Evolutionary conservation across 64 coral and sea anemone species (phyloP).

Genomic region (Catalaphyllia jardinei): DNA sequence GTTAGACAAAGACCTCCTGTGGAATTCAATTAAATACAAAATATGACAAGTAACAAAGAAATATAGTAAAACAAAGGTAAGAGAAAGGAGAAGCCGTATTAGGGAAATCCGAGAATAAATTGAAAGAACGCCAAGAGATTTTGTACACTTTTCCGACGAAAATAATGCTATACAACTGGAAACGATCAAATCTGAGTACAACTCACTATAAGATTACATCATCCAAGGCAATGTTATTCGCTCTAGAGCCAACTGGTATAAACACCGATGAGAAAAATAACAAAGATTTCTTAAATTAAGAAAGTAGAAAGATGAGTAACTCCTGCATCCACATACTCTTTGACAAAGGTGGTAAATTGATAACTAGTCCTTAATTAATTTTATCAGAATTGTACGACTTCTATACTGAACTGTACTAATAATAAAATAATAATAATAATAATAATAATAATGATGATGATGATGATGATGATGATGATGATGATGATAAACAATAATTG

Average conservation of each 20-base stretch:
- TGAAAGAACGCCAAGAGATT: conserved; percentile 21
- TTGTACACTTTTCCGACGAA: background rate
- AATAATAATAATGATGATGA: no score
- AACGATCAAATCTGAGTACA: conserved; percentile 41
- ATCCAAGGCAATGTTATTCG: conserved; percentile 16
- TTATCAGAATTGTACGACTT: background rate
- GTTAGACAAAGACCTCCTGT: background rate
- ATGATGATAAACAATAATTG: no score
- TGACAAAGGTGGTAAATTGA: conserved; percentile 24
- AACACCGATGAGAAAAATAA: conserved; percentile 28
- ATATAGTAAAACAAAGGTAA: conserved; percentile 36
- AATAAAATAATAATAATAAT: no score
- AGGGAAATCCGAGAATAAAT: conserved; percentile 4
- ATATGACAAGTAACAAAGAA: conserved; percentile 41
- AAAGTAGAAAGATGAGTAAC: conserved; percentile 6
- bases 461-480: no score
- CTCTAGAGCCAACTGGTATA: conserved; percentile 33
- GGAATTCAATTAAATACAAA: conserved; percentile 50
- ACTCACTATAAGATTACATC: conserved; percentile 34
- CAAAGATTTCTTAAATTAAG: conserved; percentile 22
- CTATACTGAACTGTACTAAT: no score
- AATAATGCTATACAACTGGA: conserved; percentile 14
- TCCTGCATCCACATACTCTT: background rate
- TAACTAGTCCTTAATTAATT: background rate
- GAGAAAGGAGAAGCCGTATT: conserved; percentile 30